Percentiles rank a stretch among this genome's conserved stretches.
These are phyloP conservation scores for Polypedilum vanderplanki DNA, from an alignment of 1,140 invertebrate genomes.

Conservation along the genomic window DNA sequence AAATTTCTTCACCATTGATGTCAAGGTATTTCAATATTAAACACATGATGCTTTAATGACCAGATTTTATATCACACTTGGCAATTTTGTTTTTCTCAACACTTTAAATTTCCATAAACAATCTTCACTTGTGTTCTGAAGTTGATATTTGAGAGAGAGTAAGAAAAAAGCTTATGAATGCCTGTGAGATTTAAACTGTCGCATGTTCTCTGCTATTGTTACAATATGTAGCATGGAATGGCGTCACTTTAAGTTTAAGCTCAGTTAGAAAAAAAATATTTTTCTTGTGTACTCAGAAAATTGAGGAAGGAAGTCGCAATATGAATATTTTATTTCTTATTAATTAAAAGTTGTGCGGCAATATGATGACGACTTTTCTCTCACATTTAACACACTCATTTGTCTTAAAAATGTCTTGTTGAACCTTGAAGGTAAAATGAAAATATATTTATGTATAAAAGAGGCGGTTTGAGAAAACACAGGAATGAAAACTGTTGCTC, in stretches of 20 bases:
- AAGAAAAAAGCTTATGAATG: not conserved
- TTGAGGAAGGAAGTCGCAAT: not conserved
- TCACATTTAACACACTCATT: not conserved
- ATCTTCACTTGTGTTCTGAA: not conserved
- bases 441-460: too few relatives aligned
- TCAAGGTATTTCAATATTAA: not conserved
- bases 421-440: too few relatives aligned
- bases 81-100: not conserved
- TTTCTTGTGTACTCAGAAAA: not conserved
- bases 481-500: too few relatives aligned
- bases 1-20: too few relatives aligned
- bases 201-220: not conserved
- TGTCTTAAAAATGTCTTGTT: too few relatives aligned
- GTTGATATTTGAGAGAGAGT: not conserved
- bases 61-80: conserved; percentile 6
- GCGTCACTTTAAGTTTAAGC: too few relatives aligned
- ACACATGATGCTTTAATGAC: conserved; percentile 7
- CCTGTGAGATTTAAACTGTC: conserved; percentile 3
- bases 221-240: too few relatives aligned
- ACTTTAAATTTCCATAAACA: not conserved
- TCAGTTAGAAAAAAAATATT: too few relatives aligned
- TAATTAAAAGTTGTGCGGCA: conserved; percentile 13
- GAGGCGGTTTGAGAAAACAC: too few relatives aligned
- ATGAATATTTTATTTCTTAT: conserved; percentile 20
- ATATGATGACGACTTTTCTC: conserved; percentile 1